Evolutionary conservation across 2,797 vertebrate species (phyloP).

Genomic region (Tapera naevia): DNA sequence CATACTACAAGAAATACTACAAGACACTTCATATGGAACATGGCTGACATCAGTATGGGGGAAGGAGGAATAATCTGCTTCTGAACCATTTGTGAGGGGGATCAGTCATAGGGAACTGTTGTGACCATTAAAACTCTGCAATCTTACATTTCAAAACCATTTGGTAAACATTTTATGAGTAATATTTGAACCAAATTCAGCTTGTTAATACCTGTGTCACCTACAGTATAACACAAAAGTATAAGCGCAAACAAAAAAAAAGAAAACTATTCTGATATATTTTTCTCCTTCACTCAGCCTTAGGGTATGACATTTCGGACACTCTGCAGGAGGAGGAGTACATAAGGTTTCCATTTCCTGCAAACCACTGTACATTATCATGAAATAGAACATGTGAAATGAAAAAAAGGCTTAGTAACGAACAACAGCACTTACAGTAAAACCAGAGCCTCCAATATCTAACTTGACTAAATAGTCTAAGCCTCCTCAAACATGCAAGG

Average conservation of each 20-base stretch:
- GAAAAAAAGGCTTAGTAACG: rapidly evolving
- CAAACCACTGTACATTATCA: not conserved
- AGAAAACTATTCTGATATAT: not conserved
- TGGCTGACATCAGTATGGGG: rapidly evolving
- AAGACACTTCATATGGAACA: not conserved
- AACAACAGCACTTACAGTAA: not conserved
- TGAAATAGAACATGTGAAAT: not conserved
- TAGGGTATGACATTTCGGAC: not conserved
- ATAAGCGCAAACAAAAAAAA: not conserved
- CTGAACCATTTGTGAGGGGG: not conserved
- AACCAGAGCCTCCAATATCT: not conserved
- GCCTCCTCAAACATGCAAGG: not conserved
- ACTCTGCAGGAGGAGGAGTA: not conserved
- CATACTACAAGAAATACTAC: not conserved
- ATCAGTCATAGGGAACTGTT: not conserved
- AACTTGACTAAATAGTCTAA: not conserved
- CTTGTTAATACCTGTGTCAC: not conserved
- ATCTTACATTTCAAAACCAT: not conserved
- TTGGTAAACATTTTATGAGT: not conserved
- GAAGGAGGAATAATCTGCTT: not conserved
- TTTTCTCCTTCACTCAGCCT: not conserved
- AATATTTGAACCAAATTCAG: not conserved
- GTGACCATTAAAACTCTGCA: not conserved
- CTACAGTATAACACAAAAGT: not conserved
- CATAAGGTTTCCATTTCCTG: not conserved